Conservation (phyloP, 2,888 invertebrate species). For the Capitulum mitella region DNA sequence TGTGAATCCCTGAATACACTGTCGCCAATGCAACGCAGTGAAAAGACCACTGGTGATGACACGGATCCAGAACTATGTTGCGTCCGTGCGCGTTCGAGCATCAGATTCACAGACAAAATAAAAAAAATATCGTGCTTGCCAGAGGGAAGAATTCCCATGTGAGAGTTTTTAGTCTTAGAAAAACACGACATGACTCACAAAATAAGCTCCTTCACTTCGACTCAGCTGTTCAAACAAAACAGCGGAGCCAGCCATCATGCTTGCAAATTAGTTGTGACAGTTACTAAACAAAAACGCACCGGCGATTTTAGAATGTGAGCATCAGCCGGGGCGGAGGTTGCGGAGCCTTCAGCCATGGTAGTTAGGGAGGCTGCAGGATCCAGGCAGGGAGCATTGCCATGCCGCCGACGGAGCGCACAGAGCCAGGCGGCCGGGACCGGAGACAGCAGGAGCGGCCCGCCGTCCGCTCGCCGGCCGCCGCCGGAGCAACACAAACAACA, state of each 20-base stretch:
- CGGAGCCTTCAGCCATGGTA: not conserved
- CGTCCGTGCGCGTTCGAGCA: not conserved
- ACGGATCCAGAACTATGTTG: not conserved
- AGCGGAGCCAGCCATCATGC: not conserved
- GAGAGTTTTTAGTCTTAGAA: not conserved
- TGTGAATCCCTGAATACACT: no score
- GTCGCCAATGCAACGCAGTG: no score
- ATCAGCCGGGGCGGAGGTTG: not conserved
- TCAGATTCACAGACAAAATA: not conserved
- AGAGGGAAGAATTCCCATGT: no score
- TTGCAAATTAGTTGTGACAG: not conserved
- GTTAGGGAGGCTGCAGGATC: not conserved
- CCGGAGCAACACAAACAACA: not conserved
- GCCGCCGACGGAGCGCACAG: not conserved
- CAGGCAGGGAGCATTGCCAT: not conserved
- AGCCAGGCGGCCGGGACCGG: not conserved
- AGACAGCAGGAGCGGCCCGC: not conserved
- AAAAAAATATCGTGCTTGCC: not conserved
- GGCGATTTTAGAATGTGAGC: not conserved
- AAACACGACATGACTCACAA: not conserved
- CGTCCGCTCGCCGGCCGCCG: not conserved
- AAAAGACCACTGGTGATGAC: not conserved
- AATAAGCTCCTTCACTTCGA: not conserved
- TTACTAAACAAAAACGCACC: not conserved
- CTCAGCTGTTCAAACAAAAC: not conserved